A percentile compares a stretch with the other conserved stretches of the same genome.
These are phyloP conservation scores for Elaphurus davidianus DNA, from an alignment of 2,113 vertebrate species.

Conservation along the genomic window DNA sequence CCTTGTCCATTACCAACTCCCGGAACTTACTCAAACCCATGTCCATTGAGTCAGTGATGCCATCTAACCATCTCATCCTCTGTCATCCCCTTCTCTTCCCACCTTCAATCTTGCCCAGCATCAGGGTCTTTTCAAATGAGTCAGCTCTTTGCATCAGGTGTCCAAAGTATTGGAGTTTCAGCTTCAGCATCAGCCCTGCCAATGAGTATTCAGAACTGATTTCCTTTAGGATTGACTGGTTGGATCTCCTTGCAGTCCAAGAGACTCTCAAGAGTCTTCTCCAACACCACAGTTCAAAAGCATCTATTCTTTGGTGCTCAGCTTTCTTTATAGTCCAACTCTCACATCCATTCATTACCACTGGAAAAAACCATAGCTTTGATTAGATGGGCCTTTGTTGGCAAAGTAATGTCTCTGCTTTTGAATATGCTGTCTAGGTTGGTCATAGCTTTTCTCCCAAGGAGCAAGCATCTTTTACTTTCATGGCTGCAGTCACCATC, in stretches of 20 bases:
- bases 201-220: neutral
- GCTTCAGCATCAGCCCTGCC: neutral
- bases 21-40: neutral
- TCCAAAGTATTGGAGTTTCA: neutral
- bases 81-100: neutral
- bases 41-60: neutral
- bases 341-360: neutral
- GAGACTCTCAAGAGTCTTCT: neutral
- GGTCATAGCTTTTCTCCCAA: neutral
- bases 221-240: neutral
- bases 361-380: neutral
- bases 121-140: neutral
- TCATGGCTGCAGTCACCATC: neutral
- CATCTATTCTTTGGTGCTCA: neutral
- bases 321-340: neutral
- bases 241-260: neutral
- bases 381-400: neutral
- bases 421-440: neutral
- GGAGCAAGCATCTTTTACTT: neutral
- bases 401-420: neutral
- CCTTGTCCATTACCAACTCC: neutral
- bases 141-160: neutral
- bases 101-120: neutral
- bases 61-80: neutral
- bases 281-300: neutral